Evolutionary conservation across 2,113 vertebrate genomes (phyloP).

Genomic region (Sakesphorus luctuosus): DNA sequence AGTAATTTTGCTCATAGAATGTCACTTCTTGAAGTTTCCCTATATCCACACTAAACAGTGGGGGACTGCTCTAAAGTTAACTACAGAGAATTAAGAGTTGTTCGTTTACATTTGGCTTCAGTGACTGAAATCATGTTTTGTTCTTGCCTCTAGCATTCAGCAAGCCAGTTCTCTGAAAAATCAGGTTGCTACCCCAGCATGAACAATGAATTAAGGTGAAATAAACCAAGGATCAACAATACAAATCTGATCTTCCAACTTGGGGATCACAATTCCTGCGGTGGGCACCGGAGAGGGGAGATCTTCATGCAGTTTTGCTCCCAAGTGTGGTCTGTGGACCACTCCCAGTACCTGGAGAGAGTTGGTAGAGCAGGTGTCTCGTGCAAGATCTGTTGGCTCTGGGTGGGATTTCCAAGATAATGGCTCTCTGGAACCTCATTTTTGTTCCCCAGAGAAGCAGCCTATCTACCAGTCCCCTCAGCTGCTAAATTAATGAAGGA

Average conservation of each 20-base stretch:
- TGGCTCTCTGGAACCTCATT: neutral
- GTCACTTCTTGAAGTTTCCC: neutral
- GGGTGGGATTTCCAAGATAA: neutral
- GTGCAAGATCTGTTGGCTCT: neutral
- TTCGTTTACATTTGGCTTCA: neutral
- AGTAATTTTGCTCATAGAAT: neutral
- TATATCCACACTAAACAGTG: neutral
- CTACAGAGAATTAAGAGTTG: neutral
- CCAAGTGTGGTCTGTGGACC: neutral
- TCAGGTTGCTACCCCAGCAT: neutral
- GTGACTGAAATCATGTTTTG: neutral
- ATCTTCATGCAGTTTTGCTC: neutral
- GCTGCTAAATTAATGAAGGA: neutral
- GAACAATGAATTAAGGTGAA: neutral
- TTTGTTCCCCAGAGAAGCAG: neutral
- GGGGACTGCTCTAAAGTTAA: neutral
- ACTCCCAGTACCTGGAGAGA: neutral
- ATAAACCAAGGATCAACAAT: neutral
- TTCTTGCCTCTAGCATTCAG: neutral
- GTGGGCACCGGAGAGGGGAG: neutral
- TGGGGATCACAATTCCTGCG: fast-evolving
- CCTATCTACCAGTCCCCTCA: neutral
- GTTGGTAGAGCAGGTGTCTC: neutral
- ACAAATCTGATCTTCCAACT: neutral
- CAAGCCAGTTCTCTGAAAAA: neutral